A percentile compares a stretch with the other conserved stretches of the same genome.
phyloP scores from a whole-genome alignment of 2,797 vertebrate genomes.

The Gorsachius magnificus region DNA sequence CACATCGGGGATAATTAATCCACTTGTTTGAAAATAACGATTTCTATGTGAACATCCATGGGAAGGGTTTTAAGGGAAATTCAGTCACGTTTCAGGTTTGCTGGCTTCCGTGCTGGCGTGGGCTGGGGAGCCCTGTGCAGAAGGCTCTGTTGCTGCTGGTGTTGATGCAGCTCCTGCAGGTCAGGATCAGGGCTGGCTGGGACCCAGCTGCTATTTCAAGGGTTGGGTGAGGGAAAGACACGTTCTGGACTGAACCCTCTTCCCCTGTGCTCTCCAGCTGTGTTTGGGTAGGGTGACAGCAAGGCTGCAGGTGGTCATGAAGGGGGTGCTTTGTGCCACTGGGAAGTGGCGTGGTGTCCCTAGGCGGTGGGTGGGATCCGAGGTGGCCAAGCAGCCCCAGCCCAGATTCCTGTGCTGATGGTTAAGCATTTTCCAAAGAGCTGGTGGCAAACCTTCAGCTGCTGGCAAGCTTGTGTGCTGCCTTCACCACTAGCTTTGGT shows the following conservation, averaged over 20 bases:
- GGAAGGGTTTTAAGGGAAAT: not conserved
- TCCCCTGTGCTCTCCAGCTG: not conserved
- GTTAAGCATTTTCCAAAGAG: not conserved
- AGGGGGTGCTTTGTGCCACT: not conserved
- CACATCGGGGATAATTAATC: not conserved
- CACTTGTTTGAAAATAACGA: not conserved
- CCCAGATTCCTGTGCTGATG: not conserved
- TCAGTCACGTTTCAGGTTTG: not conserved
- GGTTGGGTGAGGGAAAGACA: not conserved
- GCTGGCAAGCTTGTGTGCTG: not conserved
- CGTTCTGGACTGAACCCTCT: not conserved
- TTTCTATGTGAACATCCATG: not conserved
- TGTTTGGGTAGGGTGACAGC: not conserved
- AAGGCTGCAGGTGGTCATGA: not conserved
- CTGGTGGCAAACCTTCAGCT: constrained; percentile 18
- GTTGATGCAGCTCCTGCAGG: not conserved
- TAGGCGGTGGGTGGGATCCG: not conserved
- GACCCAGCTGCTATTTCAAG: not conserved
- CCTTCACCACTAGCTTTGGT: constrained; percentile 1
- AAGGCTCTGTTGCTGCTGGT: not conserved
- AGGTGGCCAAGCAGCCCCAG: not conserved
- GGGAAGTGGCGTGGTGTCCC: not conserved
- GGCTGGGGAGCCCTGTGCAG: not conserved
- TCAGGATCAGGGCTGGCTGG: not conserved
- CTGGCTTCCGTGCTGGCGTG: not conserved